Evolutionary conservation across 2,888 invertebrate species (phyloP).

Genomic region (Synergus gifuensis): DNA sequence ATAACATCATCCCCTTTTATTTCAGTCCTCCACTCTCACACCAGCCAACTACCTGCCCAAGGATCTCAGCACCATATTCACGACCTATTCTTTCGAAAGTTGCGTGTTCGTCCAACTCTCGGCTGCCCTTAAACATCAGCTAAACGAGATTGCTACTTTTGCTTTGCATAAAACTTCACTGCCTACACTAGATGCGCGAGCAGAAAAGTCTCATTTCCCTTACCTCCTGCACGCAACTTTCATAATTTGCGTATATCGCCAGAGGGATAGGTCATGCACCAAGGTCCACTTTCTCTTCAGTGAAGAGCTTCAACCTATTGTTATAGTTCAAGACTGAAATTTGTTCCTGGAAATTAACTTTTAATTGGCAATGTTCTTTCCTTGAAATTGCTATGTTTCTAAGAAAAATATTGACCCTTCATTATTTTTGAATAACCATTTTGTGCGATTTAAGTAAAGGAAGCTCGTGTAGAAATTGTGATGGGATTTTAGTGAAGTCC

Average conservation of each 20-base stretch:
- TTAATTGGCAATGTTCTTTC: background rate
- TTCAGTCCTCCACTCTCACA: slow-evolving; percentile 43
- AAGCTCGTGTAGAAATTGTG: too few species aligned
- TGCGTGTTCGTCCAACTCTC: slow-evolving; percentile 61
- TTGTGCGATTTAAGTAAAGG: too few species aligned
- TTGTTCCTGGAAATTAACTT: slow-evolving; percentile 11
- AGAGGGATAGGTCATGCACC: slow-evolving; percentile 32
- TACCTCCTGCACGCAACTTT: slow-evolving; percentile 18
- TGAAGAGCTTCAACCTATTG: slow-evolving; percentile 6
- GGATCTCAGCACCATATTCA: slow-evolving; percentile 54
- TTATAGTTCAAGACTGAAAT: slow-evolving; percentile 3
- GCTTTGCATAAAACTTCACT: slow-evolving; percentile 20
- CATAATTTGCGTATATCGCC: slow-evolving; percentile 34
- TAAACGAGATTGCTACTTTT: slow-evolving; percentile 41
- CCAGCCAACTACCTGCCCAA: slow-evolving; percentile 51
- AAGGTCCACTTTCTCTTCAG: slow-evolving; percentile 19
- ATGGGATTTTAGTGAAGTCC: too few species aligned
- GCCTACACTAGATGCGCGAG: slow-evolving; percentile 33
- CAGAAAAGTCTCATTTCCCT: slow-evolving; percentile 31
- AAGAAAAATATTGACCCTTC: too few species aligned
- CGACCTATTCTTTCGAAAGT: slow-evolving; percentile 55
- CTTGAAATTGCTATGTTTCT: too few species aligned
- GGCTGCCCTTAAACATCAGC: slow-evolving; percentile 45
- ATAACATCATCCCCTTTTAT: slow-evolving; percentile 54
- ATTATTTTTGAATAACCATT: too few species aligned